These are phyloP conservation scores for Pocota personata DNA, from an alignment of 2,888 invertebrate genomes.

Conservation along the genomic window DNA sequence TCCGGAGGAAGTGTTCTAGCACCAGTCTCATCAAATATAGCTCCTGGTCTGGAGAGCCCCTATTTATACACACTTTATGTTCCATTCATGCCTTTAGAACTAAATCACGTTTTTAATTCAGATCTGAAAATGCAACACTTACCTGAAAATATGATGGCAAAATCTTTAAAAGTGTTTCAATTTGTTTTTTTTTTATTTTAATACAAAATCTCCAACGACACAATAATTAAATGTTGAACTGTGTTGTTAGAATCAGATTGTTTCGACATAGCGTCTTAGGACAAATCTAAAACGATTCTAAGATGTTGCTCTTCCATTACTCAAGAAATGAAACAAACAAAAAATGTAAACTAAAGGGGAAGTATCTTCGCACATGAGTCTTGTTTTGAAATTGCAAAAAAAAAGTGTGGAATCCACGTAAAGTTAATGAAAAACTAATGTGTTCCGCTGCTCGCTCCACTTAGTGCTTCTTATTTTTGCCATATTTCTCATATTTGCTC, in stretches of 20 bases:
- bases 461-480: constrained; percentile 88
- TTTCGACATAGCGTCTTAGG: constrained; percentile 58
- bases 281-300: constrained; percentile 81
- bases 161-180: no score
- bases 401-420: constrained; percentile 9
- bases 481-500: constrained; percentile 94
- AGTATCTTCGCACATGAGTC: constrained; percentile 44
- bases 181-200: constrained; percentile 49
- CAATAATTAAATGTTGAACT: constrained; percentile 32
- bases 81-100: no score
- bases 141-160: no score
- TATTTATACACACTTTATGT: no score
- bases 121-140: no score
- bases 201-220: constrained; percentile 62
- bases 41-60: no score
- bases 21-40: no score
- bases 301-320: constrained; percentile 50
- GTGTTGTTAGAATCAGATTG: constrained; percentile 47
- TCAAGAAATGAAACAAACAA: constrained; percentile 35
- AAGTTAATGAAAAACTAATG: constrained; percentile 20
- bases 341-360: constrained; percentile 37
- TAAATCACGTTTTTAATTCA: no score
- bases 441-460: not conserved
- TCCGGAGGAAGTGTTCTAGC: no score
- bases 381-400: constrained; percentile 40